Base-by-base conservation (phyloP, 2,888 invertebrate genomes). In the Lepidochrysops patricia region DNA sequence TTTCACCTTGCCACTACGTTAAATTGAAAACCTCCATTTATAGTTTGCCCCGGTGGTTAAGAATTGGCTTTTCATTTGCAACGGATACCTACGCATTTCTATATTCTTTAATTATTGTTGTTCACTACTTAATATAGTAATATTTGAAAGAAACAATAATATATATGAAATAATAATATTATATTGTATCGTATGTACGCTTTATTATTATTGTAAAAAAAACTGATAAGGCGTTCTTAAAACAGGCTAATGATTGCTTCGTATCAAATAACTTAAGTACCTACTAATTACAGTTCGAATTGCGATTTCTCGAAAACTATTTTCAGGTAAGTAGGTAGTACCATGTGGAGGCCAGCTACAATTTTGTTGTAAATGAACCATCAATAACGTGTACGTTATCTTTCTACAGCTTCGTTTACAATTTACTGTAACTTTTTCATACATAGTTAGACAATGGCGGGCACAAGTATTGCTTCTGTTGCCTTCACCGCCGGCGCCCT, bases 381-480 rank as follows among this genome's bases (percentile, higher is more conserved):
- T 15, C 0, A 19, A 19, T 19, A 43, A 43, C 4, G 19, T 9
- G 37, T 43, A 82, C 3, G 2, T 7, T 4, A 19, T 43, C 19
- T 82, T 82, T 81, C 79, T 80, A 77, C 82, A 79, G 12, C 19
- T 43, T 43, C 7, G 29, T 43, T n/a, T 23, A 43, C 43, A 43
- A 23, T 43, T 43, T 19, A 12, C 19, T 19, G 43, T 43, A 23
- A 23, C 19, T 12, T 23, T 84, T 85, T 80, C 80, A 84, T 83
- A 79, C 82, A 82, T 85, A 84, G 79, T 80, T 81, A 77, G 73
- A 78, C 84, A 85, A 85, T 81, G 66, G 80, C 71, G 68, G 73
- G 75, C 71, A 74, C 72, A 73, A 73, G 43, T 9, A 43, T 43
- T 43, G 43, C 74, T 77, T 76, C 75, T 73, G 66, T 75, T 74